A percentile compares a stretch with the other conserved stretches of the same genome.
Evolutionary conservation across 2,888 invertebrate genomes (phyloP).

Genomic region (Abrostola triplasia): DNA sequence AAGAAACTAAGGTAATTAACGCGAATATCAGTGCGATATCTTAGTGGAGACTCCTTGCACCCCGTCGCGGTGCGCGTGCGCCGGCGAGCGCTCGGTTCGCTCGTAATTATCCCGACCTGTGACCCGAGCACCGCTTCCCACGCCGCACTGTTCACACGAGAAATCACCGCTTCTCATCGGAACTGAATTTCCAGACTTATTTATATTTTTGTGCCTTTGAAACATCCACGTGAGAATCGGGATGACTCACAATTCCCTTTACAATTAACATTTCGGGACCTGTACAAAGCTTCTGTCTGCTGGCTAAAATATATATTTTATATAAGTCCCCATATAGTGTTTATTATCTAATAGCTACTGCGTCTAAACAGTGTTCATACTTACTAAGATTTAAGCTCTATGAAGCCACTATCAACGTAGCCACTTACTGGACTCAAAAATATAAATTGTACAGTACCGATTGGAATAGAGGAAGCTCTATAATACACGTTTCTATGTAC

Average conservation of each 20-base stretch:
- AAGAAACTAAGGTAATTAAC: slow-evolving; percentile 15
- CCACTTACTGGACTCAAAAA: too few relatives aligned
- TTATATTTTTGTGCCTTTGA: slow-evolving; percentile 42
- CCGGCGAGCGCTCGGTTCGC: slow-evolving; percentile 58
- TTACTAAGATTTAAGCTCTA: too few relatives aligned
- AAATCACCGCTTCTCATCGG: slow-evolving; percentile 82
- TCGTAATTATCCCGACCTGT: slow-evolving; percentile 84
- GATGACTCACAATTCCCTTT: slow-evolving; percentile 18
- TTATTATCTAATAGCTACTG: too few relatives aligned
- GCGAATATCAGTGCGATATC: slow-evolving; percentile 25
- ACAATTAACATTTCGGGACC: slow-evolving; percentile 2
- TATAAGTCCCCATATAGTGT: too few relatives aligned
- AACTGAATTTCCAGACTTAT: slow-evolving; percentile 61
- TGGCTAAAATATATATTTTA: neutral
- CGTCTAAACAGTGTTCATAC: too few relatives aligned
- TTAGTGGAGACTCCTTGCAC: slow-evolving; percentile 36
- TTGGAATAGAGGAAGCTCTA: neutral
- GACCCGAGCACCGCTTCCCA: slow-evolving; percentile 80
- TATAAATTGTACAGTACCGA: too few relatives aligned
- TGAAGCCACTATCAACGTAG: too few relatives aligned
- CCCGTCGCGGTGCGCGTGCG: slow-evolving; percentile 64
- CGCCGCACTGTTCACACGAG: slow-evolving; percentile 83
- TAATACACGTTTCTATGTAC: slow-evolving; percentile 30
- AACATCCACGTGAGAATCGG: slow-evolving; percentile 34
- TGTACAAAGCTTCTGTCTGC: neutral